Base-by-base conservation (phyloP, 2,113 vertebrate genomes). In the Brachyhypopomus gauderio region DNA sequence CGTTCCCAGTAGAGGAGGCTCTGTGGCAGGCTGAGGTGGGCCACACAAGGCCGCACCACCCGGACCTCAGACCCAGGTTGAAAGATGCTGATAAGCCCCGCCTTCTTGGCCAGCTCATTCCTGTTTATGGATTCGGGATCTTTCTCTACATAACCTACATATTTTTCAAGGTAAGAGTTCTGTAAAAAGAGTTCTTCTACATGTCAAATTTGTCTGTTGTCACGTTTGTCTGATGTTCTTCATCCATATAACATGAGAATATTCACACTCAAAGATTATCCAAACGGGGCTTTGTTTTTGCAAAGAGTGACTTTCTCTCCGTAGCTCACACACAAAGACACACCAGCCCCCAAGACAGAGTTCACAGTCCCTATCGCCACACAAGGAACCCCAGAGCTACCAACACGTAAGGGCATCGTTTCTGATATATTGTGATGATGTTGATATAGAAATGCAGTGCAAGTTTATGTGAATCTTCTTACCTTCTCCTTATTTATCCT, bases 71-170 rank as follows among this genome's bases (percentile, higher is more conserved):
- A 84, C 91, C 92, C 83, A 96, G 95, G 86, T 87, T 92, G 12
- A 97, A 93, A 84, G 91, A 89, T 56, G 87, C 88, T 1, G 83
- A 85, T 75, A 94, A 95, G 69, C 93, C 94, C 92, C 94, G 94
- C 83, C 91, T 98, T 16, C 94, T 98, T 90, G 93, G 92, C 19
- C 97, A 97, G 88, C 95, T 96, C 64, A 96, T 98, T 78, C 97
- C 97, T 58, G 94, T 98, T 83, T 99, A 99, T 86, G 97, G 97
- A 79, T 97, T 99, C 88, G 97, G 96, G 41, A 96, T 99, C 78
- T 93, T 99, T 82, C 93, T 99, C 58, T 99, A 98, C 83, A 97
- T 99, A 84, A 72, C 98, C 5, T 98, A 97, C 85, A 96, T 99
- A 83, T 93, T 98, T 14, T 95, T 96, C 89, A 98, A 99, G 96